Percentiles rank a stretch among this genome's conserved stretches.
Evolutionary conservation across 2,888 invertebrate species (phyloP).

Genomic region (Clostera curtula): DNA sequence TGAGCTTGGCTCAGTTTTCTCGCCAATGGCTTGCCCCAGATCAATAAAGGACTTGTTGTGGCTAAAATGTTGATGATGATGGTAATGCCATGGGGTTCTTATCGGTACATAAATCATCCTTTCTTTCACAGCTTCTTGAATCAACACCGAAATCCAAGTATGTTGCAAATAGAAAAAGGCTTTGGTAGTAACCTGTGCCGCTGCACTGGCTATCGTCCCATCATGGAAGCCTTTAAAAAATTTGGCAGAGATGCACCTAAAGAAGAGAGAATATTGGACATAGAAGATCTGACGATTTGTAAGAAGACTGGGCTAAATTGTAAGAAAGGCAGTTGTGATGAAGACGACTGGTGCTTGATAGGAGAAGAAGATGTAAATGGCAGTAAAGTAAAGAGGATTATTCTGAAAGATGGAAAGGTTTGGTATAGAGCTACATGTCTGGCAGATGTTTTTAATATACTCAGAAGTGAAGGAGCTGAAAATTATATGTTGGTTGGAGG

Average conservation of each 20-base stretch:
- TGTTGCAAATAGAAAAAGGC: slow-evolving; percentile 78
- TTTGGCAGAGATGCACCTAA: slow-evolving; percentile 62
- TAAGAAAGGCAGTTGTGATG: slow-evolving; percentile 13
- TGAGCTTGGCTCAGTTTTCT: too few species aligned
- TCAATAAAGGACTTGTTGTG: too few species aligned
- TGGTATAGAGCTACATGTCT: slow-evolving; percentile 70
- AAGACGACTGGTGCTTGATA: slow-evolving; percentile 42
- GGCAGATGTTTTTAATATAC: slow-evolving; percentile 60
- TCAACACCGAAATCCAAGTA: slow-evolving; percentile 54
- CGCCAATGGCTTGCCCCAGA: too few species aligned
- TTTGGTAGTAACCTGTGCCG: slow-evolving; percentile 84
- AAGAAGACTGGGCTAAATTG: slow-evolving; percentile 22
- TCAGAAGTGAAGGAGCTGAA: slow-evolving; percentile 32
- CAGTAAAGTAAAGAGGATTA: slow-evolving; percentile 19
- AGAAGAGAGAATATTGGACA: slow-evolving; percentile 16
- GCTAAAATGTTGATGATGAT: too few species aligned
- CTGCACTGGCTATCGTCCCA: slow-evolving; percentile 81
- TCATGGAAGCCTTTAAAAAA: slow-evolving; percentile 77
- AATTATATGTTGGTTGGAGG: slow-evolving; percentile 79
- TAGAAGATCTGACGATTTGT: slow-evolving; percentile 20
- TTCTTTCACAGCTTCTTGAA: slow-evolving; percentile 42
- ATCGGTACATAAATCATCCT: too few species aligned
- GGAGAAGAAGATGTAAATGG: slow-evolving; percentile 21
- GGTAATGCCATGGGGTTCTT: too few species aligned
- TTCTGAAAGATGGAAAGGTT: slow-evolving; percentile 37